Evolutionary conservation across 2,797 vertebrate species (phyloP), one percentile per base, ranked within the genome.

Genomic region (Acanthiza pusilla): DNA sequence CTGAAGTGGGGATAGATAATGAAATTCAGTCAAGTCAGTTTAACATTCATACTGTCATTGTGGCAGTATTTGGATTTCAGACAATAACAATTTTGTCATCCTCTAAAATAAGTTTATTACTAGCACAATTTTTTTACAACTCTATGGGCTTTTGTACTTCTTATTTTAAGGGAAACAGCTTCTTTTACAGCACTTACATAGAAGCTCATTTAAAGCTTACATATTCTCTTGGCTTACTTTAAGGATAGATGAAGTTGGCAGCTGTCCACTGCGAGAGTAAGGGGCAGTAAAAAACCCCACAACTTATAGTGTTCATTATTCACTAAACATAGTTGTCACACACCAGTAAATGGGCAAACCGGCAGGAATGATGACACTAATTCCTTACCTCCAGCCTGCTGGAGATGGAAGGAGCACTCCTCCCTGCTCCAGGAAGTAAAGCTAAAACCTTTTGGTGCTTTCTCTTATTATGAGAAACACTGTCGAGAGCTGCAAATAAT

Each of bases 91-190:
- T 93, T 94, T 81, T 88, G 58, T 73, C 3, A 2, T 81, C 61
- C 61, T 89, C 73, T 92, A 80, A 91, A 93, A 72, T 85, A 89
- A 81, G 43, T 87, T 94, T 95, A 91, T 53, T 62, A 79, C 60
- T 30, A 85, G 36, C 23, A 43, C 54, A 17, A 16, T 57, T 53
- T 74, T 77, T 77, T 80, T 73, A 81, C 32, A 89, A 38, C 84
- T 75, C 58, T 43, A 27, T 27, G 20, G 17, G 60, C 47, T 93
- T 91, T 84, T 81, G 26, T 84, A 76, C 62, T 72, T 60, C 53
- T 88, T 85, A 74, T 77, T 88, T 93, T 85, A 93, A 76, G 45
- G 53, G 50, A 91, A 94, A 77, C 40, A 80, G 66, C n/a, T 87
- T 78, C 21, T 88, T 94, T 91, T 86, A 89, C 36, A 89, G 63